A percentile compares a stretch with the other conserved stretches of the same genome.
These are phyloP conservation scores for Globodera ellingtonae DNA, from an alignment of 1,140 invertebrate genomes.

Conservation along the genomic window DNA sequence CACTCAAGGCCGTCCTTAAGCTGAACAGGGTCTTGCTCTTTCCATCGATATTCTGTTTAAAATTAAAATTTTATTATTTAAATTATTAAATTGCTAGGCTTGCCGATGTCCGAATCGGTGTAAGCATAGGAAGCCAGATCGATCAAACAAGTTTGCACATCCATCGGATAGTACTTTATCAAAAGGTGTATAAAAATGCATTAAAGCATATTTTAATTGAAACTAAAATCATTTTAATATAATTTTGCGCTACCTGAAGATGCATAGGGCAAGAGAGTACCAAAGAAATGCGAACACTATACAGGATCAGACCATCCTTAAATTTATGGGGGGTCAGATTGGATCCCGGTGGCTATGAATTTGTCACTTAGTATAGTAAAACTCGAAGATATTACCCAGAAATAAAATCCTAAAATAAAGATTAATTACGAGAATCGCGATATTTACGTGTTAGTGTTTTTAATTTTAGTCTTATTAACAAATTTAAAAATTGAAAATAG, in stretches of 20 bases:
- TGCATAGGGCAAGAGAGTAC: conserved; percentile 89
- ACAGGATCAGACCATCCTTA: conserved; percentile 83
- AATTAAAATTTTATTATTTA: not conserved
- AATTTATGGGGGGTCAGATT: not conserved
- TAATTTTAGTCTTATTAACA: no score
- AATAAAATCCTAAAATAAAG: no score
- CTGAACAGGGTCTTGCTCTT: conserved; percentile 88
- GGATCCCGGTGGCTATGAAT: no score
- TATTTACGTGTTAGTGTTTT: no score
- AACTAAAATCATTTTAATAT: not conserved
- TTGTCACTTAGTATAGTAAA: no score
- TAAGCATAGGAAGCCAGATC: conserved; percentile 76
- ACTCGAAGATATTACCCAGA: no score
- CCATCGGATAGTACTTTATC: conserved; percentile 82
- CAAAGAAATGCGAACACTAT: conserved; percentile 79
- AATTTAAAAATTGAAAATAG: no score
- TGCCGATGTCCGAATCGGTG: conserved; percentile 62
- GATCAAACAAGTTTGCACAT: conserved; percentile 87
- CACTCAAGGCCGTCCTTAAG: conserved; percentile 84
- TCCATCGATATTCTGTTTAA: conserved; percentile 72
- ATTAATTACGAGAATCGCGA: no score
- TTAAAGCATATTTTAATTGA: not conserved
- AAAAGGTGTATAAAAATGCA: conserved; percentile 70
- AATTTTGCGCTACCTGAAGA: conserved; percentile 46
- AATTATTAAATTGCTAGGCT: conserved; percentile 14